Evolutionary conservation across 2,888 invertebrate genomes (phyloP).

Genomic region (Agriopis marginaria): DNA sequence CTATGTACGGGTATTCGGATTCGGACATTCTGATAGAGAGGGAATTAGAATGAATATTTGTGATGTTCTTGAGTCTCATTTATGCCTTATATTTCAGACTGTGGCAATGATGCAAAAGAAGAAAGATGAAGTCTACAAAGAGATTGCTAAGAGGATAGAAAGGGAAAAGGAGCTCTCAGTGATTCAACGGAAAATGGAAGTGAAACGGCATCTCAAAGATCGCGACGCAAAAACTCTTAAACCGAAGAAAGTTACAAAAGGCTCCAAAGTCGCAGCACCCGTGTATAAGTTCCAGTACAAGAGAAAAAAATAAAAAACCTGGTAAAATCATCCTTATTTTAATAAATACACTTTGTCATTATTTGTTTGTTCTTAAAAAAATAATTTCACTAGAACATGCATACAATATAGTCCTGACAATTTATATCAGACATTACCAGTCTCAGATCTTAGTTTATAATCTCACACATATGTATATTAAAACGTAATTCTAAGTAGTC

Average conservation of each 20-base stretch:
- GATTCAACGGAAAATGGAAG: conserved; percentile 92
- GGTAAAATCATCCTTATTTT: conserved; percentile 29
- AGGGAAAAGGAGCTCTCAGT: conserved; percentile 91
- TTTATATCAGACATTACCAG: conserved; percentile 35
- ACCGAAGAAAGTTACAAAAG: conserved; percentile 88
- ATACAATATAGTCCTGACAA: conserved; percentile 24
- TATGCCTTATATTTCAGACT: conserved; percentile 54
- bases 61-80: conserved; percentile 12
- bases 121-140: conserved; percentile 89
- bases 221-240: conserved; percentile 84
- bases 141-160: conserved; percentile 91
- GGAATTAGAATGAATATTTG: no score
- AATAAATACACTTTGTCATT: conserved; percentile 37
- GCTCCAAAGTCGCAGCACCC: conserved; percentile 89
- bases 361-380: conserved; percentile 39
- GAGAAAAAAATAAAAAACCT: conserved; percentile 89
- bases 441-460: conserved; percentile 42
- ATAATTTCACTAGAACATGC: conserved; percentile 39
- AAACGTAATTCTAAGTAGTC: conserved; percentile 2
- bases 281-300: conserved; percentile 93
- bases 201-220: conserved; percentile 89
- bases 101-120: conserved; percentile 84
- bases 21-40: no score
- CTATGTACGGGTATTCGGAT: no score
- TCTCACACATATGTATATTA: conserved; percentile 31